Percentiles rank a stretch among this genome's conserved stretches.
Conservation (phyloP, 64 coral and sea anemone species). For the Montipora capricornis region DNA sequence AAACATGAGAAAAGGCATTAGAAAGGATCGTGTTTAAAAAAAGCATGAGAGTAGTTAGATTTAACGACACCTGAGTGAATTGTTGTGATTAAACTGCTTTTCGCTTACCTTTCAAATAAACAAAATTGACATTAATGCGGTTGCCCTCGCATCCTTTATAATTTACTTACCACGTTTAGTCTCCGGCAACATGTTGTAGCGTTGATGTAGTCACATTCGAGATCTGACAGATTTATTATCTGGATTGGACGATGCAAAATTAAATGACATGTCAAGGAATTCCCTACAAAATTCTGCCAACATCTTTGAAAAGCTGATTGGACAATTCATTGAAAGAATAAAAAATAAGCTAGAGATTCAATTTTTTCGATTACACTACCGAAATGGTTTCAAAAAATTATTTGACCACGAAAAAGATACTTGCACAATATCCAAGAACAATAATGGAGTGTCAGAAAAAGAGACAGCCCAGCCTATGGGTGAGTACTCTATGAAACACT, state of each 20-base stretch:
- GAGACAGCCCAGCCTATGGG: too few species aligned
- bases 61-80: not conserved
- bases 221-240: constrained; percentile 98
- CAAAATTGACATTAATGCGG: not conserved
- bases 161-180: constrained; percentile 82
- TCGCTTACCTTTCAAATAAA: too few species aligned
- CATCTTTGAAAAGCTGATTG: too few species aligned
- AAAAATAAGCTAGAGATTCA: too few species aligned
- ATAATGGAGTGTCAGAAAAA: not conserved
- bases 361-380: not conserved
- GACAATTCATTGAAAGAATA: too few species aligned
- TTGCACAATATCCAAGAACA: not conserved
- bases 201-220: constrained; percentile 99
- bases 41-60: not conserved
- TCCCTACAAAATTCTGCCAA: not conserved
- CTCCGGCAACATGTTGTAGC: constrained; percentile 88
- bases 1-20: not conserved
- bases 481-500: too few species aligned
- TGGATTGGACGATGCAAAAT: not conserved
- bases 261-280: constrained; percentile 32
- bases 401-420: not conserved
- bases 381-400: not conserved
- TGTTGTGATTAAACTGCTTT: not conserved
- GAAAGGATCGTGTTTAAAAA: too few species aligned
- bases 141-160: not conserved